phyloP scores from a whole-genome alignment of 2,797 vertebrate species.

The Takifugu ocellatus region DNA sequence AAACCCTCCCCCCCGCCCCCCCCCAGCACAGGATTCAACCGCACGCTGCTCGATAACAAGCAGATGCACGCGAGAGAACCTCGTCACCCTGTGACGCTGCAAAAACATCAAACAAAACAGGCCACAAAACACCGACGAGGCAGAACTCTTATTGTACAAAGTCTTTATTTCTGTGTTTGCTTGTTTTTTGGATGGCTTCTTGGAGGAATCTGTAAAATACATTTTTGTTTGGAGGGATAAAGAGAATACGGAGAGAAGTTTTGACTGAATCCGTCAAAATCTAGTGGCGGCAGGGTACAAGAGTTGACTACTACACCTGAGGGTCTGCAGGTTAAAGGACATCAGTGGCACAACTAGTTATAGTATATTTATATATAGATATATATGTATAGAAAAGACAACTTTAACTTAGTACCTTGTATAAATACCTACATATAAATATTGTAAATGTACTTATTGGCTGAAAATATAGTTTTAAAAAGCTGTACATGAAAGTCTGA shows the following conservation, averaged over 20 bases:
- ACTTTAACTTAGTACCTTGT: constrained; percentile 74
- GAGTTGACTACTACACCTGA: constrained; percentile 29
- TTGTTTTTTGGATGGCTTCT: constrained; percentile 76
- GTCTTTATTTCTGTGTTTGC: constrained; percentile 64
- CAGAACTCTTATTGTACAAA: constrained; percentile 62
- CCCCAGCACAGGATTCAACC: constrained; percentile 15
- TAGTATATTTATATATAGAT: constrained; percentile 32
- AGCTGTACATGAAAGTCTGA: constrained; percentile 71
- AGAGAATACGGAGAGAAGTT: constrained; percentile 26
- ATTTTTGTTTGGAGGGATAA: constrained; percentile 38
- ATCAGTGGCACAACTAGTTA: constrained; percentile 58
- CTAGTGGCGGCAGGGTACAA: constrained; percentile 5
- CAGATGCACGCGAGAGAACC: constrained; percentile 22
- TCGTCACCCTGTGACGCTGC: constrained; percentile 19
- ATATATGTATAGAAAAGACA: constrained; percentile 22
- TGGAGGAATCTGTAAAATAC: constrained; percentile 71
- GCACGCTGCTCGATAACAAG: constrained; percentile 50
- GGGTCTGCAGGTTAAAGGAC: constrained; percentile 40
- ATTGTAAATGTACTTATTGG: constrained; percentile 80
- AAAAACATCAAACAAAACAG: constrained; percentile 1
- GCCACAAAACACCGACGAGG: constrained; percentile 7
- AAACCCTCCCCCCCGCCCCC: not conserved
- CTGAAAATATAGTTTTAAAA: constrained; percentile 75
- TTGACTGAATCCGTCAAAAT: constrained; percentile 30
- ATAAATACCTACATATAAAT: constrained; percentile 85